Base-by-base conservation (phyloP, 2,113 vertebrate genomes). In the Leptodactylus fuscus region DNA sequence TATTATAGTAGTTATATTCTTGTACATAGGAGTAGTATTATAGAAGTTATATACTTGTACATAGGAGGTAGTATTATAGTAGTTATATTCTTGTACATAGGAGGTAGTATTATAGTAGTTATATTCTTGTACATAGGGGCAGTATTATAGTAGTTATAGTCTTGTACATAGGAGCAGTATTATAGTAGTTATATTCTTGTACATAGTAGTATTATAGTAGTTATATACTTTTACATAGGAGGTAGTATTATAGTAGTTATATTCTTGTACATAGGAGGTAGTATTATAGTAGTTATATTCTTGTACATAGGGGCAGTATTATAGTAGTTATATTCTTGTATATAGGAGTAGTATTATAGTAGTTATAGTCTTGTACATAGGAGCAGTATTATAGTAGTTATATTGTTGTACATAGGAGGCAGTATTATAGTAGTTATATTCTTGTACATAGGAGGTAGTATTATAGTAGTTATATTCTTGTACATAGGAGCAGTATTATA, bases 31-130 rank as follows among this genome's bases (percentile, higher is more conserved):
- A 11, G 55, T 20, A 55, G 51, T 55, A 55, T 55, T 55, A 55
- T 55, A 22, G 51, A 22, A 55, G 51, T 55, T 55, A 55, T 55
- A 55, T 55, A 22, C 51, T n/a, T 55, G 51, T 55, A 55, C 49
- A 51, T 51, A n/a, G n/a, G n/a, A 58, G 55, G 55, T n/a, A 58
- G n/a, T 58, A 58, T 58, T 58, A 58, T 58, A 58, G 55, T 58
- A 58, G 51, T 55, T 55, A 55, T 55, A 55, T 55, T 55, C 51
- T n/a, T 55, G 51, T 55, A 55, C 20, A 55, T 51, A n/a, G 51
- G 51, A 8, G n/a, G 58, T 24, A 62, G 58, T 62, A 29, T 29
- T 62, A 62, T 62, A 62, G 58, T 62, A 62, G 58, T 62, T 62
- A 62, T 62, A 62, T 29, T 62, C 24, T 13, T 62, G 58, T 62